A percentile compares a stretch with the other conserved stretches of the same genome.
phyloP scores from a whole-genome alignment of 2,797 vertebrate species.

The Eulemur coronatus region DNA sequence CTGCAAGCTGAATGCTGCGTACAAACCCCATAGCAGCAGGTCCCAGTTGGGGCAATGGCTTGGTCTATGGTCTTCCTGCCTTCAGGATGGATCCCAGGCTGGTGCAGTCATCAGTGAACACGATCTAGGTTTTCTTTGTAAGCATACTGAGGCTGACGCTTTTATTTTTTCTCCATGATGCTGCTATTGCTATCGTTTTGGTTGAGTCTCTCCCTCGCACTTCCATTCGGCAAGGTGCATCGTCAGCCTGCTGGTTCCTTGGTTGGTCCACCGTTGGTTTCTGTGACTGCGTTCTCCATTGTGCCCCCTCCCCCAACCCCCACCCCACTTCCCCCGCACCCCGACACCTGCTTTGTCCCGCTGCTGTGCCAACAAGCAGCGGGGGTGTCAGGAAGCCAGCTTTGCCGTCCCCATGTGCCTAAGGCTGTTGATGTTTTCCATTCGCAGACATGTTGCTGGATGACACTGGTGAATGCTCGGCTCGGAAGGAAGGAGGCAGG shows the following conservation, averaged over 20 bases:
- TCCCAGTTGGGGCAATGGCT: constrained; percentile 55
- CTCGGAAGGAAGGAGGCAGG: constrained; percentile 94
- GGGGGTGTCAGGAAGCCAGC: constrained; percentile 59
- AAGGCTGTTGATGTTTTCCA: constrained; percentile 76
- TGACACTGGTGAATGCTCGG: constrained; percentile 92
- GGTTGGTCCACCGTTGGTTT: constrained; percentile 55
- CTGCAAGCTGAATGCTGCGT: constrained; percentile 51
- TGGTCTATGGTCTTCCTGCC: constrained; percentile 52
- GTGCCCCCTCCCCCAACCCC: background rate
- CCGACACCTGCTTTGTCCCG: constrained; percentile 60
- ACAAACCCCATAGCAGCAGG: constrained; percentile 53
- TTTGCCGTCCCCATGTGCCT: constrained; percentile 67
- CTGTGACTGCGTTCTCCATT: constrained; percentile 68
- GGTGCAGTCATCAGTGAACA: background rate
- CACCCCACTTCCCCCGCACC: constrained; percentile 12
- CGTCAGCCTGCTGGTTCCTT: constrained; percentile 69
- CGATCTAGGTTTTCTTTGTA: constrained; percentile 36
- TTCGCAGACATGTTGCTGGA: constrained; percentile 96
- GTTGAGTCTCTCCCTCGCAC: constrained; percentile 66
- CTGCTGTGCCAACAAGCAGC: constrained; percentile 43
- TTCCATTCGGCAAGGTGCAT: constrained; percentile 62
- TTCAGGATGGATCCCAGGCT: constrained; percentile 19
- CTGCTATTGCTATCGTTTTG: constrained; percentile 63
- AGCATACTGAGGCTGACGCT: constrained; percentile 53
- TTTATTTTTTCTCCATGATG: constrained; percentile 64